These are phyloP conservation scores for Chionomys nivalis DNA, from an alignment of 2,113 vertebrate genomes.

Conservation along the genomic window DNA sequence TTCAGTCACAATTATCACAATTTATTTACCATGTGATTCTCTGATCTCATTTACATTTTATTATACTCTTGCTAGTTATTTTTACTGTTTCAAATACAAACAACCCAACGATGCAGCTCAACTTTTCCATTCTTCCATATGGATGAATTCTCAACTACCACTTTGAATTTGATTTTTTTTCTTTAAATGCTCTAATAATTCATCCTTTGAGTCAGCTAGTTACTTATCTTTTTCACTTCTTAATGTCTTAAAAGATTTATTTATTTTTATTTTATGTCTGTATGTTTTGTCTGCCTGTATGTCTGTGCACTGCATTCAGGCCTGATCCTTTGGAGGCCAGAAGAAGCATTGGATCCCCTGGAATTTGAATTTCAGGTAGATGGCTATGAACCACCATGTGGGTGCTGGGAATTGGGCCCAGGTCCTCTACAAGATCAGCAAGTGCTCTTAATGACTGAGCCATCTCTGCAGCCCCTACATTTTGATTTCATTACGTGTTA, in stretches of 20 bases:
- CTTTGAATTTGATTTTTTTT: slow-evolving; percentile 7
- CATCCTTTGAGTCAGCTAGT: background rate
- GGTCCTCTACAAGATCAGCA: background rate
- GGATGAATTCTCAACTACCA: background rate
- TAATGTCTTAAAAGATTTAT: background rate
- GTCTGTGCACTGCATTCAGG: background rate
- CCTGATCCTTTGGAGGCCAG: background rate
- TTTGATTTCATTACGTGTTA: background rate
- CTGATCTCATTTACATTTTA: background rate
- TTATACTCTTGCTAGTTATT: slow-evolving; percentile 19
- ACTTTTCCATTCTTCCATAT: background rate
- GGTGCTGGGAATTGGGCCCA: background rate
- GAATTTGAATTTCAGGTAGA: background rate
- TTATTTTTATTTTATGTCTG: background rate
- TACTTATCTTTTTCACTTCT: slow-evolving; percentile 23
- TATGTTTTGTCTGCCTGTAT: background rate
- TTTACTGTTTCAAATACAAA: background rate
- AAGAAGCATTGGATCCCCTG: background rate
- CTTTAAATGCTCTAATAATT: slow-evolving; percentile 36
- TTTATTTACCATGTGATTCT: background rate
- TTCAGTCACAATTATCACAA: slow-evolving; percentile 15
- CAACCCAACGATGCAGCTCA: background rate
- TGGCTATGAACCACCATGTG: background rate
- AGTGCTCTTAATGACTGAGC: background rate
- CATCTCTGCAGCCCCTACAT: background rate